These are phyloP conservation scores for Coptodon bakossiorum DNA, from an alignment of 2,113 vertebrate genomes.

Conservation along the genomic window DNA sequence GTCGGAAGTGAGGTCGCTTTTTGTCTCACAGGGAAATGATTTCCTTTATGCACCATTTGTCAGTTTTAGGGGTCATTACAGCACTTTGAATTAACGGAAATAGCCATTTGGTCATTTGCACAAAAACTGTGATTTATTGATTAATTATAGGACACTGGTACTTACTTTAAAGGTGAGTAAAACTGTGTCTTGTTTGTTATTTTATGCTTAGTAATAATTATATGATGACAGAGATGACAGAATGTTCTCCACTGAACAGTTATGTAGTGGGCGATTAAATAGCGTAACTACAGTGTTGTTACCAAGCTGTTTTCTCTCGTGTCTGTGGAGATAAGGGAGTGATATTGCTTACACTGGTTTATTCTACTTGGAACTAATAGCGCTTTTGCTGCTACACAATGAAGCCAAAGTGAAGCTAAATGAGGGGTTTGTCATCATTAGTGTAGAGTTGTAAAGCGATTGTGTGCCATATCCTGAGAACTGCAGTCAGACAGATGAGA, in stretches of 20 bases:
- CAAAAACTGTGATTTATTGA: neutral
- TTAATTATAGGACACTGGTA: neutral
- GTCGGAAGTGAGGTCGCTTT: neutral
- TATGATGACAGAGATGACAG: neutral
- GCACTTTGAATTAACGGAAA: neutral
- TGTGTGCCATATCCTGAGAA: conserved; percentile 27
- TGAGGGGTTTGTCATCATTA: neutral
- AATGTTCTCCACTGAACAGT: neutral
- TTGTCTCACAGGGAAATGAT: neutral
- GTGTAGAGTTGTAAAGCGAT: conserved; percentile 19
- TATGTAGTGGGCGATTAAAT: neutral
- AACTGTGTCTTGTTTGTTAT: neutral
- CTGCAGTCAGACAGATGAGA: neutral
- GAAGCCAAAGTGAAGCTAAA: conserved; percentile 4
- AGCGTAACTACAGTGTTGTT: conserved; percentile 8
- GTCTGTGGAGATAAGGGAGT: neutral
- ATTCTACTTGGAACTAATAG: neutral
- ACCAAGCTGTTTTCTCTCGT: neutral
- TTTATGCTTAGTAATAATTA: neutral
- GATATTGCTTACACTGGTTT: neutral
- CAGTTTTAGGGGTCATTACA: neutral
- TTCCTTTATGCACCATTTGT: neutral
- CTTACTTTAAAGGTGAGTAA: neutral
- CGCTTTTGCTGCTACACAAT: neutral
- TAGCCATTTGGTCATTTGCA: neutral